Evolutionary conservation across 2,888 invertebrate genomes (phyloP).

Genomic region (Cheilosia scutellata): DNA sequence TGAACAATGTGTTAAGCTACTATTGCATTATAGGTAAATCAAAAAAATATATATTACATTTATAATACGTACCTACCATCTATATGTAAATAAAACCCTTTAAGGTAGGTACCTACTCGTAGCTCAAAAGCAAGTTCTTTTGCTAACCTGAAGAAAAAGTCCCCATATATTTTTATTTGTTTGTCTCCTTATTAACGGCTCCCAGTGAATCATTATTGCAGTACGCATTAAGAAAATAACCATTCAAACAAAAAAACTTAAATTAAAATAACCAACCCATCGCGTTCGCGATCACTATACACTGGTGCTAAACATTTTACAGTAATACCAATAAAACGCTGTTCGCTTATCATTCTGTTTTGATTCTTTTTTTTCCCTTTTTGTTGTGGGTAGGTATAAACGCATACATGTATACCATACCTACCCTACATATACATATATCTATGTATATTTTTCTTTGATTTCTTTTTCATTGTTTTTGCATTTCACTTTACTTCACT

Average conservation of each 20-base stretch:
- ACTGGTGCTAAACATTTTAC: constrained; percentile 22
- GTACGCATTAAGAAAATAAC: constrained; percentile 18
- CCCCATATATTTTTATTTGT: neutral
- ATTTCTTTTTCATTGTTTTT: constrained; percentile 42
- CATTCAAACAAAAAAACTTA: constrained; percentile 4
- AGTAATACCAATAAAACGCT: constrained; percentile 55
- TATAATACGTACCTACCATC: too few relatives aligned
- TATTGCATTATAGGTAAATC: too few relatives aligned
- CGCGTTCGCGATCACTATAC: neutral
- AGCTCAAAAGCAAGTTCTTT: neutral
- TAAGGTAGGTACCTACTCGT: neutral
- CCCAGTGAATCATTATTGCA: constrained; percentile 51
- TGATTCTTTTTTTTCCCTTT: constrained; percentile 42
- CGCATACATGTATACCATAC: too few relatives aligned
- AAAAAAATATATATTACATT: too few relatives aligned
- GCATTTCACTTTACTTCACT: constrained; percentile 42
- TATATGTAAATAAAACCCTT: neutral
- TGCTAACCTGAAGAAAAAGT: neutral
- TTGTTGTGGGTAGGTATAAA: neutral
- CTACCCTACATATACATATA: neutral
- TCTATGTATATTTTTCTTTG: constrained; percentile 9
- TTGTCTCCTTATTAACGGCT: constrained; percentile 26
- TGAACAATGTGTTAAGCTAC: too few relatives aligned
- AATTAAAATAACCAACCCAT: constrained; percentile 3
- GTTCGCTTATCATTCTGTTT: constrained; percentile 65